Evolutionary conservation across 2,797 vertebrate genomes (phyloP), one percentile per base, ranked within the genome.

Genomic region (Menidia menidia): DNA sequence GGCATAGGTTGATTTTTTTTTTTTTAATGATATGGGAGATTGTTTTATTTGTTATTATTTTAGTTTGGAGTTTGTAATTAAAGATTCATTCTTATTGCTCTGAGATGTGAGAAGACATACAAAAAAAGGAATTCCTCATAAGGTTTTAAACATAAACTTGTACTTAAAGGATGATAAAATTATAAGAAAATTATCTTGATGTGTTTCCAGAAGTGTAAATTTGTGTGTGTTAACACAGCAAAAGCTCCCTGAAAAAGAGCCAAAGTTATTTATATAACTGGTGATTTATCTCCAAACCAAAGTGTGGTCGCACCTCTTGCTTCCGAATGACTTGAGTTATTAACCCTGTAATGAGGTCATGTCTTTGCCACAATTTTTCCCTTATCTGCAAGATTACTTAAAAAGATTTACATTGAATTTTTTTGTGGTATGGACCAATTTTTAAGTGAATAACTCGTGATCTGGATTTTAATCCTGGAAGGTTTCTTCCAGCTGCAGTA

Each of bases 1-100:
- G 58, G 65, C 32, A 10, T 52, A 62, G 31, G 30, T 32, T n/a
- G 51, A 52, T 59, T 4, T 60, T 75, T 60, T 68, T 52, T 53
- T 61, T n/a, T 50, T 31, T 52, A 0, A 14, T 25, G 12, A 14
- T 61, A 25, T 9, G 47, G 39, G 44, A 32, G 45, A 60, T 51
- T 69, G 66, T 66, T 78, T 68, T 31, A 63, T 25, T 25, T 25
- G 25, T 25, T 25, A 25, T 25, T 25, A 25, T 65, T 68, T 68
- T 11, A 25, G 18, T 51, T 72, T 61, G 14, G 30, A 47, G 30
- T 30, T 61, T 33, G 35, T 2, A 56, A 48, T 44, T 57, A 14
- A 61, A 58, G 53, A 39, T 33, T 1, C 19, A 15, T 52, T 31
- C 31, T 31, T 52, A 2, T 51, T 51, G 4, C 35, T 10, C 2